phyloP scores from a whole-genome alignment of 2,888 invertebrate genomes.

The Sesia bembeciformis region DNA sequence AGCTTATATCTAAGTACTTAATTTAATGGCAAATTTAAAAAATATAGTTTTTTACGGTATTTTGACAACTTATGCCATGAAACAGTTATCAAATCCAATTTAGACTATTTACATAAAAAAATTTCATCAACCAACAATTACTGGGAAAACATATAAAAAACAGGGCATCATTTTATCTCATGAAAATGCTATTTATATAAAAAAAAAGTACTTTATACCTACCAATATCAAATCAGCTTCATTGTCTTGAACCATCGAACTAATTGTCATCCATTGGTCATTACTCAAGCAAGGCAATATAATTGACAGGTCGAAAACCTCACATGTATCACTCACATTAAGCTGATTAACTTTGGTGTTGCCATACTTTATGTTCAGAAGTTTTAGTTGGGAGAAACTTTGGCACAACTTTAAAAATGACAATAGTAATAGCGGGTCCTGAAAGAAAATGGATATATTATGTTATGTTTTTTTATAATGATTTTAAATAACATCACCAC shows the following conservation, averaged over 20 bases:
- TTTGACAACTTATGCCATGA: no score
- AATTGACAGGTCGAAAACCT: conserved; percentile 34
- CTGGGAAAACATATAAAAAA: neutral
- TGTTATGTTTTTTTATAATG: no score
- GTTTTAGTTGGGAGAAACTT: conserved; percentile 44
- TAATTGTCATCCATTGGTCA: conserved; percentile 41
- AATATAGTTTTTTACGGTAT: no score
- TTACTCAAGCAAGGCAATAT: conserved; percentile 44
- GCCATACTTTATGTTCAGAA: conserved; percentile 55
- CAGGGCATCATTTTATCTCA: no score
- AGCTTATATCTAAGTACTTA: no score
- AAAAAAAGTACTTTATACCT: conserved; percentile 13
- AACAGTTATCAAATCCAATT: no score
- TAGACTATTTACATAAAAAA: no score
- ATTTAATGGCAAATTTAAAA: no score
- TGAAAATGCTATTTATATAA: no score
- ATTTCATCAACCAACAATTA: no score
- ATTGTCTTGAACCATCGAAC: conserved; percentile 25
- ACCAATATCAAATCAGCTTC: conserved; percentile 40
- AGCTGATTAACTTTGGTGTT: conserved; percentile 35
- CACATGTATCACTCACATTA: conserved; percentile 11
- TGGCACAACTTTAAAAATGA: conserved; percentile 46
- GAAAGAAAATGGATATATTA: conserved; percentile 5
- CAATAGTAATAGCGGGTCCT: conserved; percentile 37
- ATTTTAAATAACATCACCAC: no score